Base-by-base conservation (phyloP, 2,797 vertebrate genomes). In the Phrynocephalus vlangalii region DNA sequence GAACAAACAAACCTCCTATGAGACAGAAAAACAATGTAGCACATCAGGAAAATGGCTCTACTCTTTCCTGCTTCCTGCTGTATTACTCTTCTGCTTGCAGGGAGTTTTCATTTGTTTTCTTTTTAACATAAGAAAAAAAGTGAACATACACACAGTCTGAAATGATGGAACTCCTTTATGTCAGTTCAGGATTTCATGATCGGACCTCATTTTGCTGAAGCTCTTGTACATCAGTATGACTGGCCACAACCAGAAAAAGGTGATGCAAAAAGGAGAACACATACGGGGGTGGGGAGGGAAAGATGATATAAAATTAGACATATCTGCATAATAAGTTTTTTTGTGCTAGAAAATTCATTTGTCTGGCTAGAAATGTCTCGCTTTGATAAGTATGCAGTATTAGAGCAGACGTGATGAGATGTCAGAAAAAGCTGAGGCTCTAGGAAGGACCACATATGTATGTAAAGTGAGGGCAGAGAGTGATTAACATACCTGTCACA, bases 401-500 rank as follows among this genome's bases (percentile, higher is more conserved):
- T 66, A 33, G 11, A 28, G 6, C 1, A 38, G 56, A 48, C 9
- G 13, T 38, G 13, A 10, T 86, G 11, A 68, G 22, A 38, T 82
- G 60, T 86, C 1, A 2, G 30, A n/a, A 80, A 70, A 5, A 72
- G 13, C 33, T 24, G 26, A 72, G 9, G 9, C 72, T 63, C 20
- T 50, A 67, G 48, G 16, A 2, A 82, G 48, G 68, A 52, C 8
- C 22, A 33, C 15, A 20, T 28, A 68, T 68, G 10, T 28, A 79
- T 79, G 30, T 80, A 30, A 70, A 26, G 33, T 79, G 63, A 50
- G 24, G 56, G 28, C 78, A 75, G 52, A 81, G n/a, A 28, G 75
- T 83, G 28, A 82, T 50, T 87, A 1, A 83, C 91, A 56, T 82
- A 0, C 6, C 2, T 83, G 28, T 81, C 66, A 90, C 44, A 52